phyloP scores from a whole-genome alignment of 2,113 vertebrate species.

The Eclectus roratus region DNA sequence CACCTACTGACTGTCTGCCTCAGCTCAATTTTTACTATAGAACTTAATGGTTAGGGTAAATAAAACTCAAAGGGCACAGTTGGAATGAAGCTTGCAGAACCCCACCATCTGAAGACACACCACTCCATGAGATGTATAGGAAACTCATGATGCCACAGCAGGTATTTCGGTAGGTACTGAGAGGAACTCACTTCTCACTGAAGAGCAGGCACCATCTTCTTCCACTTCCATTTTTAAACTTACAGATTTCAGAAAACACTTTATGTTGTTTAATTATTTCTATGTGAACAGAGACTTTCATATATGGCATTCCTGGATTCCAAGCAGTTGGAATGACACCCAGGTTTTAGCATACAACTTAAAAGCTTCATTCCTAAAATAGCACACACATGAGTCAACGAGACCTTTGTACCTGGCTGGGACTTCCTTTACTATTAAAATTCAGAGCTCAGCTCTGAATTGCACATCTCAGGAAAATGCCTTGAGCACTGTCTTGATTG shows the following conservation, averaged over 20 bases:
- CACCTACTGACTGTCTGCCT: not conserved
- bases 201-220: not conserved
- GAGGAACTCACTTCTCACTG: not conserved
- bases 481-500: not conserved
- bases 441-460: conserved; percentile 1
- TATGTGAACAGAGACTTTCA: not conserved
- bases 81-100: not conserved
- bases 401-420: not conserved
- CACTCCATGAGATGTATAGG: rapidly evolving
- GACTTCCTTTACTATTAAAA: conserved; percentile 60
- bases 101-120: not conserved
- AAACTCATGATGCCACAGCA: not conserved
- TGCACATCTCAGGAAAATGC: conserved; percentile 10
- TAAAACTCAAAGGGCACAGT: not conserved
- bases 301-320: rapidly evolving
- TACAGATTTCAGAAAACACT: not conserved
- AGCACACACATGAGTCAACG: not conserved
- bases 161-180: not conserved
- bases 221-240: not conserved
- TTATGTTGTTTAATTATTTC: rapidly evolving
- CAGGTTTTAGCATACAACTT: not conserved
- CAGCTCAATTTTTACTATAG: not conserved
- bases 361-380: conserved; percentile 38
- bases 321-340: not conserved
- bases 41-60: not conserved